Evolutionary conservation across 2,797 vertebrate genomes (phyloP), one percentile per base, ranked within the genome.

Genomic region (Urophycis tenuis): DNA sequence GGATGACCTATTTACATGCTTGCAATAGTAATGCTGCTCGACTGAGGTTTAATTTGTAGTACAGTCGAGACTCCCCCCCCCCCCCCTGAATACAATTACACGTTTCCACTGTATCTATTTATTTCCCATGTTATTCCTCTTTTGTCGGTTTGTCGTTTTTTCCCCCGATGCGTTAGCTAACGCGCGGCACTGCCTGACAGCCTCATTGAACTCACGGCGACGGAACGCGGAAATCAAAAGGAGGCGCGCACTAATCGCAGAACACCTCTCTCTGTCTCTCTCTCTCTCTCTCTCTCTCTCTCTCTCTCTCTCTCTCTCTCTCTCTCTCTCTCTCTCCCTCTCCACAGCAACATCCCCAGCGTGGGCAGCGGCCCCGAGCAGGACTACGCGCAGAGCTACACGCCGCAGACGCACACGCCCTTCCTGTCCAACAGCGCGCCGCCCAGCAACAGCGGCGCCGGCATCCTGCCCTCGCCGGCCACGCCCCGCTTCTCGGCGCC

Each of bases 401-500:
- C 97, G 5, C 97, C 97, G 9, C 97, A 99, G 84, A 98, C 96
- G 12, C 95, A 98, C 86, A 95, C 96, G 35, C 96, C 96, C 1
- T 96, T 99, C 82, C 95, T 96, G 87, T 95, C 96, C 0, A 97
- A 95, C 86, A 99, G 96, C 0, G 96, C 97, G 36, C 97, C 97
- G 5, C 96, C 97, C 71, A 99, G 97, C 85, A 99, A 99, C 84
- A 88, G 97, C 0, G 89, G 95, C 1, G 80, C 95, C 0, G 89
- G 96, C 69, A 97, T 99, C 86, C 94, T 99, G 80, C 98, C 98
- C 76, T 99, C 97, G 31, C 98, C 98, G 0, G 98, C 97, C 79
- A 98, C 98, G 2, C 97, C 97, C 0, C 96, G 96, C 72, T 98
- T 99, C 91, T 94, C 94, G 0, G 94, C 94, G 17, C 97, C 97